Conservation (phyloP, 1,140 invertebrate genomes). For the Drosophila orena region DNA sequence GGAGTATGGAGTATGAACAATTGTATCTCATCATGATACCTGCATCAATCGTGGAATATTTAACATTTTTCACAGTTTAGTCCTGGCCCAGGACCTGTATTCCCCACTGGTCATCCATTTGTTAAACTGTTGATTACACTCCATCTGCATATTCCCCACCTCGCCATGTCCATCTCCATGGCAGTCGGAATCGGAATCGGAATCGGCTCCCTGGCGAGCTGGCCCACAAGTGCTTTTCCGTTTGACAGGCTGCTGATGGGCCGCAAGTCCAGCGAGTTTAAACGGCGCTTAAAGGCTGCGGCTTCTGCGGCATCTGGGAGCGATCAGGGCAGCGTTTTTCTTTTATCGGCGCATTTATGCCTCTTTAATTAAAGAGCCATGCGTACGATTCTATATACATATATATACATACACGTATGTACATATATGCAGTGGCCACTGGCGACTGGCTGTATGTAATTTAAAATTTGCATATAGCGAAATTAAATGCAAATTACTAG, state of each 20-base stretch:
- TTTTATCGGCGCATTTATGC: constrained; percentile 42
- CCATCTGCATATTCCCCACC: not conserved
- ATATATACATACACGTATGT: too few species aligned
- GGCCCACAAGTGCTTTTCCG: constrained; percentile 7
- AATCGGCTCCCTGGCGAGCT: constrained; percentile 3
- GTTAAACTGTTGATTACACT: constrained; percentile 40
- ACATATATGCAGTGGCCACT: not conserved
- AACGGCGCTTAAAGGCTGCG: constrained; percentile 46
- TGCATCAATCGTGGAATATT: too few species aligned
- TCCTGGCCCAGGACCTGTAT: not conserved
- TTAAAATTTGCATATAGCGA: constrained; percentile 64
- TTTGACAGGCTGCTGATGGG: constrained; percentile 46
- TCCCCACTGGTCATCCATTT: constrained; percentile 4
- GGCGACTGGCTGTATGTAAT: constrained; percentile 45
- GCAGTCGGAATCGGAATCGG: not conserved
- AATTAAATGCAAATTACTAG: constrained; percentile 69
- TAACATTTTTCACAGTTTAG: too few species aligned
- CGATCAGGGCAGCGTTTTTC: constrained; percentile 15
- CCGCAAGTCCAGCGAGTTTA: constrained; percentile 21
- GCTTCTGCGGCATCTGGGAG: constrained; percentile 30
- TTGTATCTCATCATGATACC: too few species aligned
- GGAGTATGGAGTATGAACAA: too few species aligned
- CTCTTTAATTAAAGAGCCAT: constrained; percentile 59
- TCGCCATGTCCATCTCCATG: not conserved
- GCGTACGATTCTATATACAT: not conserved